Percentiles rank a stretch among this genome's conserved stretches.
Evolutionary conservation across 2,797 vertebrate genomes (phyloP).

Genomic region (Parotocinclus haroldoi): DNA sequence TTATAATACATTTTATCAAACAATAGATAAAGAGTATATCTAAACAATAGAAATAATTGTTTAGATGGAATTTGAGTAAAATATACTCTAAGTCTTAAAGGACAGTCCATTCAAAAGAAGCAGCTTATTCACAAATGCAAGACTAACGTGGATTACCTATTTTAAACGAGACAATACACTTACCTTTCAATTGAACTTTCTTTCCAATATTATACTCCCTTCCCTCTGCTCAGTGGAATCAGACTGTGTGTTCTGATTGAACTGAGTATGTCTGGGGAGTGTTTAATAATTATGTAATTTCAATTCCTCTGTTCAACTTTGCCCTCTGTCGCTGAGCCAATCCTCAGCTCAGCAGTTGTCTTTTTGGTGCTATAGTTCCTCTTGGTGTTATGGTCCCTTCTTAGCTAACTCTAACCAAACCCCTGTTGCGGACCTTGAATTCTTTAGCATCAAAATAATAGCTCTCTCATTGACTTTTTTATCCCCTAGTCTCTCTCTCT

Average conservation of each 20-base stretch:
- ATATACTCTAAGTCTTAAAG: no score
- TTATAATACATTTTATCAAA: no score
- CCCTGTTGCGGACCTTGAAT: no score
- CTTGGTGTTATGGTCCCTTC: background rate
- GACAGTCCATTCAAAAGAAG: no score
- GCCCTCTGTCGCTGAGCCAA: background rate
- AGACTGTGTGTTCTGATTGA: background rate
- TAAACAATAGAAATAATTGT: no score
- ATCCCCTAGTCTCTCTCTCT: background rate
- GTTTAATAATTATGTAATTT: constrained; percentile 3
- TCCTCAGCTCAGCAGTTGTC: background rate
- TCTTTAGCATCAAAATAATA: constrained; percentile 21
- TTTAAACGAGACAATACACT: background rate
- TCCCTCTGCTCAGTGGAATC: background rate
- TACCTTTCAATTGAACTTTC: constrained; percentile 21
- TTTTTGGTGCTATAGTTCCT: background rate
- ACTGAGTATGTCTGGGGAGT: background rate
- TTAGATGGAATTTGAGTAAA: no score
- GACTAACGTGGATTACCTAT: no score
- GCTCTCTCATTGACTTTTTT: constrained; percentile 12
- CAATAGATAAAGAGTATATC: no score
- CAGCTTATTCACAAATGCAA: no score
- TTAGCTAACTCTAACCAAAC: no score
- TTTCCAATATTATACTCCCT: constrained; percentile 12
- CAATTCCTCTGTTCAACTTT: constrained; percentile 20